These are phyloP conservation scores for Bombyx mandarina DNA, from an alignment of 1,140 invertebrate species.

Conservation along the genomic window DNA sequence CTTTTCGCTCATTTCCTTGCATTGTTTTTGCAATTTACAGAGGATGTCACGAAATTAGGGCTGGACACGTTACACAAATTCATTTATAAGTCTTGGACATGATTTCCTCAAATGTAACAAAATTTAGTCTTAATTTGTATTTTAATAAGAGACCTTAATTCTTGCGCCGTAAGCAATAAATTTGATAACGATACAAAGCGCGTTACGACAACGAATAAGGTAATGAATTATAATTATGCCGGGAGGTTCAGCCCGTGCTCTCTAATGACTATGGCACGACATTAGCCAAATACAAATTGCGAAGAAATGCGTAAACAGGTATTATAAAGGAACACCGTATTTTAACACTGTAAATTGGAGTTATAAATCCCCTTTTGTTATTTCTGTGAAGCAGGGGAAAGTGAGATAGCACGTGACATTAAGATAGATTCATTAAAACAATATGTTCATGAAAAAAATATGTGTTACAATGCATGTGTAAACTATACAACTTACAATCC, in stretches of 20 bases:
- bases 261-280: constrained; percentile 43
- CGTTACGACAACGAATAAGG: constrained; percentile 23
- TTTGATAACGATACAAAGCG: constrained; percentile 26
- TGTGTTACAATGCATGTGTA: too few species aligned
- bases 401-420: too few species aligned
- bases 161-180: constrained; percentile 9
- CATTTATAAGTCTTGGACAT: too few species aligned
- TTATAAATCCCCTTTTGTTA: constrained; percentile 14
- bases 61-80: neutral
- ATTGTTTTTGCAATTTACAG: constrained; percentile 7
- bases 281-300: constrained; percentile 51
- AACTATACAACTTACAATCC: too few species aligned
- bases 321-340: constrained; percentile 39
- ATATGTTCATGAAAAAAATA: too few species aligned
- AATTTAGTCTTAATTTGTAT: too few species aligned
- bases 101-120: too few species aligned
- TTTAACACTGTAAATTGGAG: constrained; percentile 15
- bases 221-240: constrained; percentile 50
- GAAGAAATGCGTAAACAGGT: constrained; percentile 50
- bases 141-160: too few species aligned
- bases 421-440: too few species aligned
- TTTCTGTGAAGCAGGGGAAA: neutral
- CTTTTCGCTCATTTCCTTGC: constrained; percentile 12
- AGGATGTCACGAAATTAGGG: neutral
- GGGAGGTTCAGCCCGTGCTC: constrained; percentile 19